A percentile compares a stretch with the other conserved stretches of the same genome.
Conservation (phyloP, 2,113 vertebrate species). For the Piaya cayana region DNA sequence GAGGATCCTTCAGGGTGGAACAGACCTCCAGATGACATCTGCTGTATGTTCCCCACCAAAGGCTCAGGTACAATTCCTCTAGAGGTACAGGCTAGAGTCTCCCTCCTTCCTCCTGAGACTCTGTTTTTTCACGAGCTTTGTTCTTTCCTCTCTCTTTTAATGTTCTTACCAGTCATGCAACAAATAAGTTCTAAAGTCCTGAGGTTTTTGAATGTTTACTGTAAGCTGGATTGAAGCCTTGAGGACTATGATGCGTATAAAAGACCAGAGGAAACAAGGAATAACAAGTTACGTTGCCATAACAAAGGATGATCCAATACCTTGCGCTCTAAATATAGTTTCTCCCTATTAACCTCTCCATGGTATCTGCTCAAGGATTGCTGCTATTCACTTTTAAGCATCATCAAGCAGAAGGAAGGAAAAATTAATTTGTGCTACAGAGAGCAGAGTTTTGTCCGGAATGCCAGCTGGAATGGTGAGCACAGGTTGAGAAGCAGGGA, state of each 20-base stretch:
- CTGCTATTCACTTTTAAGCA: not conserved
- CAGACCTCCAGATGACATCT: not conserved
- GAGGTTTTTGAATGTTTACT: not conserved
- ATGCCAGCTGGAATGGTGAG: not conserved
- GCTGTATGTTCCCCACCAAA: not conserved
- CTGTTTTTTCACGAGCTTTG: not conserved
- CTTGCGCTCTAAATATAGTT: not conserved
- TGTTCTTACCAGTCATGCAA: not conserved
- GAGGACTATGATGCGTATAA: not conserved
- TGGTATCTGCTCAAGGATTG: not conserved
- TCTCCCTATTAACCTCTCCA: not conserved
- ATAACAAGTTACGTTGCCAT: slow-evolving; percentile 41
- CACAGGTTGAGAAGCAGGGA: not conserved
- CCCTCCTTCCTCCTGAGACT: not conserved
- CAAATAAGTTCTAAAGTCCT: not conserved
- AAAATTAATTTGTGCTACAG: not conserved
- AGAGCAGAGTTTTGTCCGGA: not conserved
- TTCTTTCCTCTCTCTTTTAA: not conserved
- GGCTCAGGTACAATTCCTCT: not conserved
- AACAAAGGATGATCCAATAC: slow-evolving; percentile 31
- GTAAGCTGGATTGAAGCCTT: slow-evolving; percentile 19
- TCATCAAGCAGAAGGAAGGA: not conserved
- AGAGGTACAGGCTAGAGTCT: not conserved
- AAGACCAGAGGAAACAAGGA: slow-evolving; percentile 7
- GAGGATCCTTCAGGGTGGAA: not conserved